These are phyloP conservation scores for Podabrus alpinus DNA, from an alignment of 2,888 invertebrate species.

Conservation along the genomic window DNA sequence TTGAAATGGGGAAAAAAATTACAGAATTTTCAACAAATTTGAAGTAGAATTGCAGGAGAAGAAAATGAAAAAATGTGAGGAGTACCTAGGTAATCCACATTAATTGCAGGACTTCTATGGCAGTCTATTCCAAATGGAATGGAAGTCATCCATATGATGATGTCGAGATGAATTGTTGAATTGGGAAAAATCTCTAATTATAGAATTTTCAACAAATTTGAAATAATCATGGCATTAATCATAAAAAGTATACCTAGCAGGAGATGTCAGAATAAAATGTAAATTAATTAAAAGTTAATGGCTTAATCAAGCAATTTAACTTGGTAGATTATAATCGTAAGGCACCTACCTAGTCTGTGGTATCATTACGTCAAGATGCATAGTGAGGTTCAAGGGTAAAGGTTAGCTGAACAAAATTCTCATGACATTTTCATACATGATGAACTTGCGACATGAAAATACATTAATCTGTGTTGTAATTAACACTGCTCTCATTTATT, in stretches of 20 bases:
- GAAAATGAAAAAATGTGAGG: too few species aligned
- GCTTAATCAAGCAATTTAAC: not conserved
- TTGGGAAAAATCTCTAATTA: not conserved
- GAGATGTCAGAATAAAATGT: not conserved
- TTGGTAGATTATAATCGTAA: not conserved
- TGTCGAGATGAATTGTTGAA: not conserved
- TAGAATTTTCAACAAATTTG: not conserved
- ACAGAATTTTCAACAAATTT: too few species aligned
- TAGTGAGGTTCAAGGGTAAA: slow-evolving; percentile 33
- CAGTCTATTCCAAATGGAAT: too few species aligned
- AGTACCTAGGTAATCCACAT: too few species aligned
- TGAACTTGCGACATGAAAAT: slow-evolving; percentile 46
- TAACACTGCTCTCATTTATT: slow-evolving; percentile 50
- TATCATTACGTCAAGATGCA: not conserved
- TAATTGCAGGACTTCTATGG: too few species aligned
- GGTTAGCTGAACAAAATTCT: slow-evolving; percentile 35
- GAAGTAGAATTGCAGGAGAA: too few species aligned
- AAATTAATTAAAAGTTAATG: not conserved
- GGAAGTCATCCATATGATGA: too few species aligned
- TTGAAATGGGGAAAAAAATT: too few species aligned
- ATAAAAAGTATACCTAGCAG: not conserved
- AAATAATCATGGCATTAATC: not conserved
- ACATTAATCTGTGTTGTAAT: slow-evolving; percentile 50
- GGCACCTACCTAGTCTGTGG: not conserved
- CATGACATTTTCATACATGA: slow-evolving; percentile 46